phyloP scores from a whole-genome alignment of 2,113 vertebrate species.

The Cephalopholis sonnerati region DNA sequence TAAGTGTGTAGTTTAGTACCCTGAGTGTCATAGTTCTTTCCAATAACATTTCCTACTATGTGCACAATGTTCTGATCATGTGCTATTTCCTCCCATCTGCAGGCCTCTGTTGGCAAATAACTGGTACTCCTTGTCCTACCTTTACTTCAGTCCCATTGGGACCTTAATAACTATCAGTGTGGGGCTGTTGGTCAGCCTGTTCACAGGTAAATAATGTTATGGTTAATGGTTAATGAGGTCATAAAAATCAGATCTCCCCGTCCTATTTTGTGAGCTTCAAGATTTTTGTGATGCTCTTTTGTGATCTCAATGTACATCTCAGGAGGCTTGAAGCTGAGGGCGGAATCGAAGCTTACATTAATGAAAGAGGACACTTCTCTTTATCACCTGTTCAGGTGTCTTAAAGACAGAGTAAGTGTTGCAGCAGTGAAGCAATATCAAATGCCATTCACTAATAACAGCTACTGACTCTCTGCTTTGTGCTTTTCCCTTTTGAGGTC shows the following conservation, averaged over 20 bases:
- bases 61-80: background rate
- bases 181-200: conserved; percentile 86
- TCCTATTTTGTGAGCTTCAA: no score
- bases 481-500: conserved; percentile 41
- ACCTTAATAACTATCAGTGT: conserved; percentile 84
- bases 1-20: conserved; percentile 26
- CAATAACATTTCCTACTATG: background rate
- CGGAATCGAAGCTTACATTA: conserved; percentile 74
- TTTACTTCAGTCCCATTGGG: conserved; percentile 91
- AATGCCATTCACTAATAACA: accelerated
- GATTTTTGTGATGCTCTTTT: background rate
- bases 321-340: conserved; percentile 78
- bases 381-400: conserved; percentile 66
- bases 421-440: background rate
- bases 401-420: conserved; percentile 76
- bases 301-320: conserved; percentile 12
- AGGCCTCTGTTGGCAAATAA: conserved; percentile 84
- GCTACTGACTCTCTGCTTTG: conserved; percentile 23
- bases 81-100: conserved; percentile 22
- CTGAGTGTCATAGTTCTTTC: background rate
- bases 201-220: conserved; percentile 87
- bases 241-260: no score
- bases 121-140: conserved; percentile 92
- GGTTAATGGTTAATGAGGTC: no score
- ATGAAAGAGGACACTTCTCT: conserved; percentile 81